Conservation (phyloP, 2,113 vertebrate species). For the Gasterosteus aculeatus region DNA sequence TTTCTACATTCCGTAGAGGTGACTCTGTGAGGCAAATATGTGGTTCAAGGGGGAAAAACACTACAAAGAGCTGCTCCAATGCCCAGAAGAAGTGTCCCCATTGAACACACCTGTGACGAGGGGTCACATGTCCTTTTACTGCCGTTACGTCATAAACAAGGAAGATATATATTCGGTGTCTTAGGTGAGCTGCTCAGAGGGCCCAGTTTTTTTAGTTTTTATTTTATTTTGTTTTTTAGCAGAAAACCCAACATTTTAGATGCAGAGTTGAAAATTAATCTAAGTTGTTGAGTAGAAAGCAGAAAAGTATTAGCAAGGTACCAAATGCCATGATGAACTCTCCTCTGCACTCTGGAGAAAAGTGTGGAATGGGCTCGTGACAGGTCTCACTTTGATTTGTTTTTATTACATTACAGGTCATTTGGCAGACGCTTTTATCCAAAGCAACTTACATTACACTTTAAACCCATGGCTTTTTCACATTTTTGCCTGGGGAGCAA, state of each 20-base stretch:
- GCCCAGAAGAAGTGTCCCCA: slow-evolving; percentile 2
- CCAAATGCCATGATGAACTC: slow-evolving; percentile 3
- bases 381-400: slow-evolving; percentile 17
- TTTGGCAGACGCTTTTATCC: too few relatives aligned
- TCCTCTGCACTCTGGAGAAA: slow-evolving; percentile 21
- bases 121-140: slow-evolving; percentile 23
- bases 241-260: neutral
- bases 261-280: neutral
- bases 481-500: too few relatives aligned
- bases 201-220: neutral
- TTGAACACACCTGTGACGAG: slow-evolving; percentile 30
- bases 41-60: slow-evolving; percentile 6
- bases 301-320: neutral
- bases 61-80: slow-evolving; percentile 27
- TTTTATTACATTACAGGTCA: too few relatives aligned
- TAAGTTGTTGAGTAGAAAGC: neutral
- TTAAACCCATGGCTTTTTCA: too few relatives aligned
- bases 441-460: too few relatives aligned
- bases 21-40: neutral
- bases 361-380: slow-evolving; percentile 1
- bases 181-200: slow-evolving; percentile 7
- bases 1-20: slow-evolving; percentile 7
- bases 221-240: neutral
- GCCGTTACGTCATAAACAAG: slow-evolving; percentile 2
- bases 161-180: slow-evolving; percentile 12